Base-by-base conservation (phyloP, 2,888 invertebrate species). In the Melangyna quadrimaculata region DNA sequence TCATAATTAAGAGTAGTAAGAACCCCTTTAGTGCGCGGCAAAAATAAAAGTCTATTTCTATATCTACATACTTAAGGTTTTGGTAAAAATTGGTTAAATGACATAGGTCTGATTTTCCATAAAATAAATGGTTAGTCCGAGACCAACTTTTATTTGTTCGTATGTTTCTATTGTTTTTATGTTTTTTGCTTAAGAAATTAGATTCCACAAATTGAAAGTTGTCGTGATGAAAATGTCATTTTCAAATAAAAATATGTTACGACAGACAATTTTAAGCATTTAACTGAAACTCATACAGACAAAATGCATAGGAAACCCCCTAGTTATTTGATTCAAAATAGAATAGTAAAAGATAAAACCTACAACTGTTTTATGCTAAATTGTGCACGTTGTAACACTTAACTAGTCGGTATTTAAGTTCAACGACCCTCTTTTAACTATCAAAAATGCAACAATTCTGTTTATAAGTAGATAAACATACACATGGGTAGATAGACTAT, bases 391-490 rank as follows among this genome's bases (percentile, higher is more conserved):
- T 17, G 2, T 17, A 32, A 17, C 10, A 5, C 9, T 55, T 10
- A 55, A 32, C 35, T 8, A 59, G 9, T 3, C n/a, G 1, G 43
- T 37, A 29, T 29, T 7, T 10, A 9, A 27, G 77, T 74, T 80
- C 74, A 80, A 45, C 35, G 77, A 17, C 45, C 81, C 29, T n/a
- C 12, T 9, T 29, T 67, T n/a, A 12, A 27, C 73, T 69, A 24
- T 48, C 17, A 73, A 83, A 69, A 83, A 69, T 83, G 73, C 73
- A 82, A 82, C 72, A 73, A 72, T 59, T 22, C 22, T 24, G 24
- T 2, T 17, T 22, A n/a, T 35, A 32, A 12, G 2, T 3, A 14
- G 0, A 27, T 10, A n/a, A 3, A 14, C 7, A 24, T 14, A 22
- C 19, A 12, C 8, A 48, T 48, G 5, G 12, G 22, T 10, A 27